A percentile compares a stretch with the other conserved stretches of the same genome.
phyloP scores from a whole-genome alignment of 2,113 vertebrate genomes.

The Sprattus sprattus region DNA sequence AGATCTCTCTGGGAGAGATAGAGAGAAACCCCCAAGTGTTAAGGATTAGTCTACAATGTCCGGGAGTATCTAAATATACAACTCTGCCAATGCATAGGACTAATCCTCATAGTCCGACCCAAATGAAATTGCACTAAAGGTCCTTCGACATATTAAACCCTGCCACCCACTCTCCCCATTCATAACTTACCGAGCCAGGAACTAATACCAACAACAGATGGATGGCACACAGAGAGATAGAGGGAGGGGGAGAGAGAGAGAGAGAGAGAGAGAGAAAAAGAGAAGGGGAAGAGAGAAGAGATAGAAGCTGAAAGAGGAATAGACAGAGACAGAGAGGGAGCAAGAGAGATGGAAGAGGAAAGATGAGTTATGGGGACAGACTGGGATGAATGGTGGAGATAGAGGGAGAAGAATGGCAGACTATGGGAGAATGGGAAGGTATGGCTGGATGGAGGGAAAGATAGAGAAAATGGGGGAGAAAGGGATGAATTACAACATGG shows the following conservation, averaged over 20 bases:
- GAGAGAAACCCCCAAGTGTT: background rate
- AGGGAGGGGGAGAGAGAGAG: background rate
- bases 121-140: slow-evolving; percentile 6
- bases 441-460: background rate
- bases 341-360: background rate
- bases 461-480: background rate
- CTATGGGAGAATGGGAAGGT: background rate
- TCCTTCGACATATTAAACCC: background rate
- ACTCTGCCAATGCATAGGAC: background rate
- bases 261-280: background rate
- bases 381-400: background rate
- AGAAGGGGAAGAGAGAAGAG: background rate
- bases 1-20: background rate
- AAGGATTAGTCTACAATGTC: slow-evolving; percentile 4
- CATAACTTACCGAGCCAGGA: background rate
- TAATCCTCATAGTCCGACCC: slow-evolving; percentile 27
- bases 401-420: background rate
- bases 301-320: too few species aligned
- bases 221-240: slow-evolving; percentile 13
- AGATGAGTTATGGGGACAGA: background rate
- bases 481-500: background rate
- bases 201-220: slow-evolving; percentile 12
- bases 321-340: background rate
- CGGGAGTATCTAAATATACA: slow-evolving; percentile 23
- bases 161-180: slow-evolving; percentile 1